phyloP scores from a whole-genome alignment of 37 sponge, comb jelly and placozoan species.

The Beroe ovata region DNA sequence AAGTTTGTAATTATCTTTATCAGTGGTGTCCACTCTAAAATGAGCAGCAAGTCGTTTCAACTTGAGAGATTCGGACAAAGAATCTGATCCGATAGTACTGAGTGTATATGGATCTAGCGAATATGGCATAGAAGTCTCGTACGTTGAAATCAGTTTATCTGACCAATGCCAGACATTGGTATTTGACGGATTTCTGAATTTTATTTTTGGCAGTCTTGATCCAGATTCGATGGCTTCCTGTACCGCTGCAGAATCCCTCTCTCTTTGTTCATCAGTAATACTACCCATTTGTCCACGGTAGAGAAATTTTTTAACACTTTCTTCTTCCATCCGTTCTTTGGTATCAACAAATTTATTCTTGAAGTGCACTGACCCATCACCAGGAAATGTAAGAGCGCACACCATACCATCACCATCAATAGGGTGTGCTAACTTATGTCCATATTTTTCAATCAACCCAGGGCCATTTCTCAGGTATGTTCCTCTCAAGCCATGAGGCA shows the following conservation, averaged over 20 bases:
- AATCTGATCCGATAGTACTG: slow-evolving; percentile 77
- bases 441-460: slow-evolving; percentile 81
- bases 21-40: slow-evolving; percentile 78
- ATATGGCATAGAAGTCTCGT: slow-evolving; percentile 83
- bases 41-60: slow-evolving; percentile 81
- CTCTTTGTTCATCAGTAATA: slow-evolving; percentile 32
- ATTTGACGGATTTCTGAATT: slow-evolving; percentile 87
- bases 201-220: slow-evolving; percentile 69
- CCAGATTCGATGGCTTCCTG: slow-evolving; percentile 67
- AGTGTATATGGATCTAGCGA: slow-evolving; percentile 82
- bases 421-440: slow-evolving; percentile 79
- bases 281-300: slow-evolving; percentile 88
- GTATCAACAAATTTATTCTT: slow-evolving; percentile 77
- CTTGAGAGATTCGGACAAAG: slow-evolving; percentile 70
- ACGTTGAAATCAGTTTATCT: slow-evolving; percentile 79
- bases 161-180: slow-evolving; percentile 94
- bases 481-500: slow-evolving; percentile 74
- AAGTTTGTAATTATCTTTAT: not conserved
- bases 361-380: slow-evolving; percentile 79
- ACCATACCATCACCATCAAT: slow-evolving; percentile 98
- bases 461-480: slow-evolving; percentile 87
- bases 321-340: slow-evolving; percentile 72
- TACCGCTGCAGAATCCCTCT: slow-evolving; percentile 68
- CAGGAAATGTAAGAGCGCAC: slow-evolving; percentile 76
- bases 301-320: slow-evolving; percentile 69